These are phyloP conservation scores for Sinhomidia bicolor DNA, from an alignment of 2,888 invertebrate species.

Conservation along the genomic window DNA sequence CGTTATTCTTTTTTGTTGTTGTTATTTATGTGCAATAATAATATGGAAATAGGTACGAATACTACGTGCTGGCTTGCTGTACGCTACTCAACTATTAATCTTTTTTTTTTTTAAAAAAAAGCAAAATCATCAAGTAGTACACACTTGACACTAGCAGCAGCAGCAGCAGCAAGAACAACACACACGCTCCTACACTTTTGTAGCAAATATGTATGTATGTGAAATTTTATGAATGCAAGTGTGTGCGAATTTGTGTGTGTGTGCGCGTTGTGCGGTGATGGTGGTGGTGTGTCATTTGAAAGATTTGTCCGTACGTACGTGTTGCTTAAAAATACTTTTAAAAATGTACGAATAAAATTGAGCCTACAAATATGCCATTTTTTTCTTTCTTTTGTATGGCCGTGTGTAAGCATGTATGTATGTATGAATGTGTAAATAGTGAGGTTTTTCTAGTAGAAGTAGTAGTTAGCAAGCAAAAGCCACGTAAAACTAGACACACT, in stretches of 20 bases:
- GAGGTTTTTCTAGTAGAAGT: no score
- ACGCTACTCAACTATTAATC: no score
- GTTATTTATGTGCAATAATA: background rate
- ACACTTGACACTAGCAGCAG: no score
- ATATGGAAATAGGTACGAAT: background rate
- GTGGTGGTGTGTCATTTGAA: conserved; percentile 2
- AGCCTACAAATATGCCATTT: conserved; percentile 8
- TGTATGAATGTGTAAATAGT: conserved; percentile 25
- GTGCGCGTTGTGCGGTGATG: background rate
- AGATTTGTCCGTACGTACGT: conserved; percentile 22
- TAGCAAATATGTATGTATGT: no score
- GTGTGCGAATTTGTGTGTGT: background rate
- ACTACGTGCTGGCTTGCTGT: no score
- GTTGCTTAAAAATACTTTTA: background rate
- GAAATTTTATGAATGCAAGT: conserved; percentile 38
- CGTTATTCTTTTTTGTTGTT: background rate
- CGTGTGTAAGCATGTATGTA: conserved; percentile 38
- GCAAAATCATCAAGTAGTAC: no score
- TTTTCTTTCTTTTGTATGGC: conserved; percentile 43
- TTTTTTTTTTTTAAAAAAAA: no score
- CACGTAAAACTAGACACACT: background rate
- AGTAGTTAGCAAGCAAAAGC: no score
- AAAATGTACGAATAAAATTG: background rate
- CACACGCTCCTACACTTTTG: background rate
- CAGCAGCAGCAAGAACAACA: background rate